These are phyloP conservation scores for Athalia cordata DNA, from an alignment of 2,888 invertebrate genomes.

Conservation along the genomic window DNA sequence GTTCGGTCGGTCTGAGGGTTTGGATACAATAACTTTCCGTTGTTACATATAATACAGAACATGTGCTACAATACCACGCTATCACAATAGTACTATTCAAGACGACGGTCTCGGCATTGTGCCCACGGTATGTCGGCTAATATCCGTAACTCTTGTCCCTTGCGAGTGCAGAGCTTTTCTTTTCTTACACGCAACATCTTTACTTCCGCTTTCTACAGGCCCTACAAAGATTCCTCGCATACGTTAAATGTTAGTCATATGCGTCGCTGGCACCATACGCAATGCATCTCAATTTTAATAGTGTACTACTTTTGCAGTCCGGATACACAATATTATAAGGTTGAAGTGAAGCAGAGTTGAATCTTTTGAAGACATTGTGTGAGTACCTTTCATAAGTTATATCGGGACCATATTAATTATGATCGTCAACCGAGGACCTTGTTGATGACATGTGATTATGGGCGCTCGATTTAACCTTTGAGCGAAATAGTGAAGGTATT, in stretches of 20 bases:
- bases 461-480: not conserved
- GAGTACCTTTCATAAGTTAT: not conserved
- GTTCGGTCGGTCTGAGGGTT: conserved; percentile 4
- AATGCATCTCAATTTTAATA: too few relatives aligned
- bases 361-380: too few relatives aligned
- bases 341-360: too few relatives aligned
- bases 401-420: not conserved
- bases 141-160: conserved; percentile 37
- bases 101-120: conserved; percentile 37
- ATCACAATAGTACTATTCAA: conserved; percentile 41
- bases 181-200: conserved; percentile 26
- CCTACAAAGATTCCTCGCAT: not conserved
- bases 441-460: conserved; percentile 10
- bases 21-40: conserved; percentile 37
- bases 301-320: too few relatives aligned
- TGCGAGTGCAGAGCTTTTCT: conserved; percentile 19
- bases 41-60: conserved; percentile 38
- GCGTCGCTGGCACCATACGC: too few relatives aligned
- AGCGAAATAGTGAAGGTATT: not conserved
- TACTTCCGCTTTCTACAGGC: not conserved
- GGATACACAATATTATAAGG: too few relatives aligned
- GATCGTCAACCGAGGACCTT: not conserved
- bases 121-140: conserved; percentile 27
- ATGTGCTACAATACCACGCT: conserved; percentile 30
- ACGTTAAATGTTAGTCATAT: not conserved